phyloP scores from a whole-genome alignment of 2,888 invertebrate genomes.

The Drosophila neutralis region DNA sequence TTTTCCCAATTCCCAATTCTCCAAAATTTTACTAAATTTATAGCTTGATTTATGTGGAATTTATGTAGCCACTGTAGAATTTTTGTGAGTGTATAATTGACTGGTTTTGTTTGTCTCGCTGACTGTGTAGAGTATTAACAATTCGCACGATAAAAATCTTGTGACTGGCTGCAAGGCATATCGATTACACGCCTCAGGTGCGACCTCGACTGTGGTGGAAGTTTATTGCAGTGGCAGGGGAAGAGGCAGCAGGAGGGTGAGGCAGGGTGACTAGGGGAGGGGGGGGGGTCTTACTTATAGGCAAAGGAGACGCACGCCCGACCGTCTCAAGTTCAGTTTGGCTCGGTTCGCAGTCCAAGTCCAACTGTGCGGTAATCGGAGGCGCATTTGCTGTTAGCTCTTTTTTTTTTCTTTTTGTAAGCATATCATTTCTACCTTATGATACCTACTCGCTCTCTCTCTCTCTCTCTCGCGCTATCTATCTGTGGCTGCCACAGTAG shows the following conservation, averaged over 20 bases:
- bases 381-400: conserved; percentile 56
- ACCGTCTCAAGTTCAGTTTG: conserved; percentile 72
- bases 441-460: conserved; percentile 17
- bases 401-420: conserved; percentile 2
- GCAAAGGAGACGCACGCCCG: conserved; percentile 58
- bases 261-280: neutral
- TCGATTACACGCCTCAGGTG: conserved; percentile 81
- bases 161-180: conserved; percentile 58
- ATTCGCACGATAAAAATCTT: conserved; percentile 79
- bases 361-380: conserved; percentile 72
- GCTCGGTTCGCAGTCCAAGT: conserved; percentile 36
- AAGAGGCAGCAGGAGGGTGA: neutral
- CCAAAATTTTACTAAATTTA: neutral
- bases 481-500: conserved; percentile 12
- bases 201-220: conserved; percentile 70
- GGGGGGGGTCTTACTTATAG: neutral
- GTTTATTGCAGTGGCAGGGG: neutral
- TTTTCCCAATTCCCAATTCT: no score
- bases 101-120: conserved; percentile 39
- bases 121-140: conserved; percentile 70
- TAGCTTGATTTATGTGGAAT: neutral
- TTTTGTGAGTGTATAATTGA: neutral
- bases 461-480: conserved; percentile 3
- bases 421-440: conserved; percentile 54
- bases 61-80: neutral